Evolutionary conservation across 2,888 invertebrate species (phyloP), one percentile per base, ranked within the genome.

Genomic region (Napeogenes inachia): DNA sequence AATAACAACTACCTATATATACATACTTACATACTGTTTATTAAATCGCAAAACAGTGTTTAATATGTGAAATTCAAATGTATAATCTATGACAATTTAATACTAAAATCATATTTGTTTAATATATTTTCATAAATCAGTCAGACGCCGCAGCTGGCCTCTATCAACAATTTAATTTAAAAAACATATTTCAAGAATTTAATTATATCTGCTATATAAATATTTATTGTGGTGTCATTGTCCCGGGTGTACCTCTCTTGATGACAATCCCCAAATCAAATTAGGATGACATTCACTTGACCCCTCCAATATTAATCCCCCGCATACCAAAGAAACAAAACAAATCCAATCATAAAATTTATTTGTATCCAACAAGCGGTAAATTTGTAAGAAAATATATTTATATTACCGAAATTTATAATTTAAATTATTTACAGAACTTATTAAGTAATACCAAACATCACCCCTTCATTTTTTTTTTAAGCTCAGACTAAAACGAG

Each of bases 321-420:
- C 58, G 33, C 64, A 63, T 70, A 66, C 56, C 54, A 58, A 42
- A 42, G 57, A 60, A 75, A 75, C 70, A 62, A 71, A 68, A 57
- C 59, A 66, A 71, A 65, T 67, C 68, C 57, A 70, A 67, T 73
- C 79, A 84, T 77, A 81, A 79, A 82, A 84, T 85, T 84, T 86
- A 87, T 67, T 67, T 85, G 77, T 72, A 71, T 70, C 77, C 81
- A 84, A 87, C 85, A 76, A 75, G 68, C 69, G 70, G 79, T 84
- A 85, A 79, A 82, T 72, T 75, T 74, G 70, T 79, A 78, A 64
- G 73, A 85, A 87, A 84, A 85, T 85, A 86, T 84, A 81, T 75
- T 71, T 66, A 67, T 59, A 56, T 65, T 65, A 64, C 66, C 65
- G 61, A 60, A 65, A 62, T 66, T 74, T 68, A 86, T 87, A 86